Base-by-base conservation (phyloP, 1,140 invertebrate genomes). In the Capitella teleta region DNA sequence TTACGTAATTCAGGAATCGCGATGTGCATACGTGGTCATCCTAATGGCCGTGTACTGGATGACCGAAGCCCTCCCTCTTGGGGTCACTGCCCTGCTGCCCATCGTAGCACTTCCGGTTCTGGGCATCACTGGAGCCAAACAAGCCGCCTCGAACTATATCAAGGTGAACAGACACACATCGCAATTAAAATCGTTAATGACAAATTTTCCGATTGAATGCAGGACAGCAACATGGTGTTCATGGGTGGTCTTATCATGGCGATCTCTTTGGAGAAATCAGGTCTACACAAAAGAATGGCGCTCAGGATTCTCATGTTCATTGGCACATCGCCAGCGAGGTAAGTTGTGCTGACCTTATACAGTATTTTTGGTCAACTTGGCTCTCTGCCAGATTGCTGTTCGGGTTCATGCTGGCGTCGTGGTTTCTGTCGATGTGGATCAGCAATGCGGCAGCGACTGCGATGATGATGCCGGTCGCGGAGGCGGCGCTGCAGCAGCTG, bases 201-300 rank as follows among this genome's bases (percentile, higher is more conserved):
- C n/a, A n/a, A n/a, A n/a, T n/a, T n/a, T n/a, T n/a, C n/a, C n/a
- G n/a, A n/a, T n/a, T n/a, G n/a, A n/a, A n/a, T 56, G 26, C 49
- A 74, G 72, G 85, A 90, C 56, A 86, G 85, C 0, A 87, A 87
- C 61, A 85, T 91, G 77, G 82, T 92, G 75, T 92, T 80, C 58
- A 57, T 79, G 14, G 77, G 76, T 6, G 73, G 76, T 14, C 56
- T 93, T 45, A 80, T 90, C 57, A 81, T 91, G 26, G 88, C 89
- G 1, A 77, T 87, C 5, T 84, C 85, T 0, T 82, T 92, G 2
- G 86, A 93, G 71, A 80, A 87, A 58, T 83, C 82, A 48, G 82
- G 85, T 62, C 67, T 93, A 4, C 88, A 93, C 56, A 81, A 84
- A 61, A 75, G 89, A 52, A 80, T 93, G 1, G 88, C 88, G 0